These are phyloP conservation scores for Eptesicus fuscus DNA, from an alignment of 2,113 vertebrate species.

Conservation along the genomic window DNA sequence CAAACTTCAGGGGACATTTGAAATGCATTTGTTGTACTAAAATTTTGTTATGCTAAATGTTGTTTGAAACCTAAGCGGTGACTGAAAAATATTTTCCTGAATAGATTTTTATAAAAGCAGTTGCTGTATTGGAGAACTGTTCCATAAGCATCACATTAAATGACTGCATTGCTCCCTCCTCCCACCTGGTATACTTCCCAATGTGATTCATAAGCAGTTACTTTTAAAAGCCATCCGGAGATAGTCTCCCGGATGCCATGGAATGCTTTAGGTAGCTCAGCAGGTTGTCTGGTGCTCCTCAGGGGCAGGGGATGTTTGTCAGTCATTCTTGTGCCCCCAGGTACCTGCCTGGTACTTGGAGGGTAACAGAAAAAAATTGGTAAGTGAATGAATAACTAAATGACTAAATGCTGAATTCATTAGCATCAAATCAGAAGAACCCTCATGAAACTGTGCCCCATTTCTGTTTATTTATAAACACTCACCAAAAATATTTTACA, in stretches of 20 bases:
- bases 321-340: not conserved
- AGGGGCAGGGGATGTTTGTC: not conserved
- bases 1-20: conserved; percentile 24
- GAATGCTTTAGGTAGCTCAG: not conserved
- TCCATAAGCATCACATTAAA: not conserved
- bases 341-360: not conserved
- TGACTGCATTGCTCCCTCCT: not conserved
- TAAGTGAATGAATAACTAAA: conserved; percentile 43
- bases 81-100: conserved; percentile 14
- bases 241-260: not conserved
- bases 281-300: not conserved
- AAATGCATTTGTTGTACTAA: conserved; percentile 6
- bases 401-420: conserved; percentile 35
- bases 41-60: conserved; percentile 22
- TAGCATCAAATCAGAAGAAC: conserved; percentile 42
- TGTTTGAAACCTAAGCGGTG: conserved; percentile 15
- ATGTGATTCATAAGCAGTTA: not conserved
- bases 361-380: conserved; percentile 10
- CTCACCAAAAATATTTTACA: conserved; percentile 45
- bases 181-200: not conserved
- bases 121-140: not conserved
- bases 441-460: not conserved
- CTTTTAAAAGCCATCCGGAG: not conserved
- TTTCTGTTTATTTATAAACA: conserved; percentile 67
- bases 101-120: conserved; percentile 19